Percentiles rank a stretch among this genome's conserved stretches.
phyloP scores from a whole-genome alignment of 1,140 invertebrate species.

The Pogonus chalceus region DNA sequence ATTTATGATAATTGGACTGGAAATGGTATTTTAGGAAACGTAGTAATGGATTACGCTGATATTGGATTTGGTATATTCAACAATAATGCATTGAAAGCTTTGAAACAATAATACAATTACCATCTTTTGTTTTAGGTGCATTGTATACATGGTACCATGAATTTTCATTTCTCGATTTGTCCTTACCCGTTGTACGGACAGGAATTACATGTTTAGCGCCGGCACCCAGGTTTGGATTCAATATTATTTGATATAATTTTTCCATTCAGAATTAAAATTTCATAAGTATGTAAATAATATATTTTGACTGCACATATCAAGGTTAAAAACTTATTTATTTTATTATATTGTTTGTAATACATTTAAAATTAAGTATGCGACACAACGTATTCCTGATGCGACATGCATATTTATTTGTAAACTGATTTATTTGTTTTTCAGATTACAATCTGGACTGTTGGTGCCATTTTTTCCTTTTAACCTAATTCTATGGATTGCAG shows the following conservation, averaged over 20 bases:
- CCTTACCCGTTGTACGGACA: conserved; percentile 41
- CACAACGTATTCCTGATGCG: too few species aligned
- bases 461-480: conserved; percentile 24
- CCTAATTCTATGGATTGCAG: conserved; percentile 23
- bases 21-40: conserved; percentile 44
- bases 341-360: conserved; percentile 29
- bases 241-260: conserved; percentile 6
- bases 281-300: conserved; percentile 5
- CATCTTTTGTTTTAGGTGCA: conserved; percentile 38
- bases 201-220: conserved; percentile 48
- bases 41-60: conserved; percentile 45
- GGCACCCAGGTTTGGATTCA: conserved; percentile 36
- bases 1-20: conserved; percentile 47
- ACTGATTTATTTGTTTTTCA: conserved; percentile 16
- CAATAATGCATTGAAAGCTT: background rate
- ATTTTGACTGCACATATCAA: conserved; percentile 23
- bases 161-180: conserved; percentile 43
- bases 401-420: conserved; percentile 1
- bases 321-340: conserved; percentile 12
- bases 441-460: conserved; percentile 23
- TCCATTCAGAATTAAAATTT: conserved; percentile 12
- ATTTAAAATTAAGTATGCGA: conserved; percentile 8
- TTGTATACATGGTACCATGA: conserved; percentile 48
- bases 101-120: too few species aligned
- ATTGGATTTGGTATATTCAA: conserved; percentile 37